Percentiles rank a stretch among this genome's conserved stretches.
These are phyloP conservation scores for Netelia melanura DNA, from an alignment of 2,888 invertebrate genomes.

Conservation along the genomic window DNA sequence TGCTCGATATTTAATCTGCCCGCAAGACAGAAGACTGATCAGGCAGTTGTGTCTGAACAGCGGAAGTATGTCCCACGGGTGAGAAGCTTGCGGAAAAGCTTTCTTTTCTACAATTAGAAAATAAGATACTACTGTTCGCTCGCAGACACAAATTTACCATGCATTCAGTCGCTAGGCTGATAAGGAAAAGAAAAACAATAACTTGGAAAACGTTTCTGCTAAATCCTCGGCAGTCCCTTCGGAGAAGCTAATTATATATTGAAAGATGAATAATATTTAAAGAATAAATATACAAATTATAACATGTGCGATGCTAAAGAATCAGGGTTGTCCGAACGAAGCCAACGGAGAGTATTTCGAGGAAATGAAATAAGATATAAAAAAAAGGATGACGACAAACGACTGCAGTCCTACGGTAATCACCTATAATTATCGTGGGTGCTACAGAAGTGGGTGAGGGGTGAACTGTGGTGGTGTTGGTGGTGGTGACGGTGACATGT, in stretches of 20 bases:
- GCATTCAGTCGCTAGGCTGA: conserved; percentile 23
- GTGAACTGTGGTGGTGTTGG: conserved; percentile 78
- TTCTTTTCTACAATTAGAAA: neutral
- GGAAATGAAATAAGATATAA: conserved; percentile 51
- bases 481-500: conserved; percentile 69
- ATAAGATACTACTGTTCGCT: conserved; percentile 14
- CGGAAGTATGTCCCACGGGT: conserved; percentile 71
- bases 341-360: neutral
- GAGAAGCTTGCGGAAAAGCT: conserved; percentile 5
- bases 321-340: neutral
- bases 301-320: neutral
- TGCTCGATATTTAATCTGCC: conserved; percentile 76
- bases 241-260: neutral
- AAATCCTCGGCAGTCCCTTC: neutral
- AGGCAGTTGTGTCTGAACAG: conserved; percentile 69
- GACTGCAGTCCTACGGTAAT: conserved; percentile 80
- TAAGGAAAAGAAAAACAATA: conserved; percentile 11
- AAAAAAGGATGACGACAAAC: conserved; percentile 72
- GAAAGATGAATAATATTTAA: conserved; percentile 5
- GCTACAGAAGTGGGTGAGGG: conserved; percentile 84
- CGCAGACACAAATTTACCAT: conserved; percentile 6
- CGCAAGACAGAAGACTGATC: conserved; percentile 71
- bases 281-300: neutral
- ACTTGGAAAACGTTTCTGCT: conserved; percentile 4
- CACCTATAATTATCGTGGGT: conserved; percentile 84